Base-by-base conservation (phyloP, 2,888 invertebrate genomes). In the Lasioglossum marginatum region DNA sequence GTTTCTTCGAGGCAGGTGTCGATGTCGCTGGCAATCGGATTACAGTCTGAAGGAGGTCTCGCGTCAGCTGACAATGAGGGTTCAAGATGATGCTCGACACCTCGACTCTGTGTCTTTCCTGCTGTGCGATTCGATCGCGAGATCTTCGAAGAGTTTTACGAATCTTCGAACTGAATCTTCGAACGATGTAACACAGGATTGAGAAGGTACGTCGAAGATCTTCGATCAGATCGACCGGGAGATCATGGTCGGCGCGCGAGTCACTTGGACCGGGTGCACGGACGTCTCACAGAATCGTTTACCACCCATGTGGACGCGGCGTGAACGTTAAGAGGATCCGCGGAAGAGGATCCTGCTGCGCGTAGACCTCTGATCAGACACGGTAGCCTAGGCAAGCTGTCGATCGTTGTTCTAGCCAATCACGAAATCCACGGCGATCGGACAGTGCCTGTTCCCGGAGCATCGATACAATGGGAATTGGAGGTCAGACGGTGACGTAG, bases 401-500 rank as follows among this genome's bases (percentile, higher is more conserved):
- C 63, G 76, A 76, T 66, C 31, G 63, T 19, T 27, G 14, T 19
- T 43, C 31, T 27, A 27, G 6, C 23, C 45, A 66, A n/a, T 66
- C 68, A 45, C n/a, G 52, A 74, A n/a, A 57, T 72, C 31, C 72
- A 8, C 45, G 19, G 14, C 72, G 72, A 72, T 72, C 68, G 31
- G 2, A 8, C 27, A 10, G 19, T 31, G 2, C 2, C 45, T 43
- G 45, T n/a, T 71, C 27, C 23, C 34, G 48, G 0, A 1, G 73
- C 40, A 40, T 70, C 40, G 68, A 70, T 70, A 70, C 68, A 70
- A 48, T 48, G 31, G 31, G 31, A 23, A 66, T 66, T 68, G 57
- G 48, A 57, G 77, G 75, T 80, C 76, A 75, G 66, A 34, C 72
- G 71, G 72, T 72, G 83, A 87, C 81, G 77, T 78, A 40, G 27